Evolutionary conservation across 2,888 invertebrate species (phyloP).

Genomic region (Kuschelorhynchus macadamiae): DNA sequence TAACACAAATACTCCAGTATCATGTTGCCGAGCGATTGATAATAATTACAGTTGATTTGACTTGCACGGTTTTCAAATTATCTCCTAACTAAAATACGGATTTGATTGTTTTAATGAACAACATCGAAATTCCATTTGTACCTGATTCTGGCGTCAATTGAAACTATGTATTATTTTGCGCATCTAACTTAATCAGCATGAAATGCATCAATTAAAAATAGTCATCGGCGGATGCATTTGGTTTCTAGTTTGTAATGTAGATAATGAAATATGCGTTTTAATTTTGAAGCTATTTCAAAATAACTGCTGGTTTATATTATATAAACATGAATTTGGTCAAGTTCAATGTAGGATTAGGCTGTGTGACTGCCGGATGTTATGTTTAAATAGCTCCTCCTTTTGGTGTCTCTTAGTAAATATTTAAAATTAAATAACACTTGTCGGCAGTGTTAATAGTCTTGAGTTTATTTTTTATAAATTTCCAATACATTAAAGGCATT

Average conservation of each 20-base stretch:
- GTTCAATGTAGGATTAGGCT: too few relatives aligned
- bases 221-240: not conserved
- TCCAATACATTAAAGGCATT: too few relatives aligned
- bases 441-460: too few relatives aligned
- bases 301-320: too few relatives aligned
- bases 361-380: too few relatives aligned
- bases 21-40: conserved; percentile 34
- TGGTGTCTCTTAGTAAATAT: too few relatives aligned
- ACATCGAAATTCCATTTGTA: conserved; percentile 49
- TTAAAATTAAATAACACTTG: too few relatives aligned
- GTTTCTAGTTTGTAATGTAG: conserved; percentile 1
- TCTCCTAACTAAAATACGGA: conserved; percentile 39
- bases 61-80: conserved; percentile 48
- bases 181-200: conserved; percentile 20
- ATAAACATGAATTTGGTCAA: too few relatives aligned
- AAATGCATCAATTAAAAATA: conserved; percentile 11
- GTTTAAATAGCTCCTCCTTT: too few relatives aligned
- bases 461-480: too few relatives aligned
- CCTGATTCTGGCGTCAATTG: conserved; percentile 22
- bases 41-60: conserved; percentile 48
- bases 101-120: conserved; percentile 40
- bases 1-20: conserved; percentile 26
- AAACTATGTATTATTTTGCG: conserved; percentile 25
- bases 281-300: too few relatives aligned
- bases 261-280: conserved; percentile 3